Evolutionary conservation across 2,888 invertebrate genomes (phyloP).

Genomic region (Hemaris fuciformis): DNA sequence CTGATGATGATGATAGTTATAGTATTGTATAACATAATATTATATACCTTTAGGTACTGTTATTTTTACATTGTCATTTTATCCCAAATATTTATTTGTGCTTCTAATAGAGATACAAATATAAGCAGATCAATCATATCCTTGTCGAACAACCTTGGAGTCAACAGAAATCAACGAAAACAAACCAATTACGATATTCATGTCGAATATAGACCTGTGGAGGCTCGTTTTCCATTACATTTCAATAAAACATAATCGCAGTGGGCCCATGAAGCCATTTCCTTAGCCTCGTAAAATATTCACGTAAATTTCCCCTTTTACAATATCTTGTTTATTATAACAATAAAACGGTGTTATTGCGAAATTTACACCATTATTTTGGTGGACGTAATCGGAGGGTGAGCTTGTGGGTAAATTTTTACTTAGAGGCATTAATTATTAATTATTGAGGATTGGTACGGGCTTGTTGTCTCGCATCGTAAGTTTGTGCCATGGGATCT

Average conservation of each 20-base stretch:
- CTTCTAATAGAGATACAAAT: not conserved
- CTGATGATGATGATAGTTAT: no score
- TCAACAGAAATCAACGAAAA: not conserved
- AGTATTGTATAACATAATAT: no score
- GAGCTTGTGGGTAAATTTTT: not conserved
- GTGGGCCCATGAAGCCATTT: not conserved
- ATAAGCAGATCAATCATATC: not conserved
- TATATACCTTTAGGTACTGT: no score
- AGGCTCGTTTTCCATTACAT: not conserved
- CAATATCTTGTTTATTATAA: slow-evolving; percentile 17
- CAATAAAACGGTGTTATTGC: slow-evolving; percentile 14
- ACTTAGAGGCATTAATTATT: no score
- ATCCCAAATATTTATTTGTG: no score
- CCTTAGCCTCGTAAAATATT: not conserved
- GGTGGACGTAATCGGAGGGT: not conserved
- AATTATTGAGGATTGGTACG: no score
- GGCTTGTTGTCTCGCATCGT: no score
- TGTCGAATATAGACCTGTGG: not conserved
- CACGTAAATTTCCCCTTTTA: not conserved
- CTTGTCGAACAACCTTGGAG: not conserved
- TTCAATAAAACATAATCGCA: slow-evolving; percentile 3
- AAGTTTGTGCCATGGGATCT: no score
- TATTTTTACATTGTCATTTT: no score
- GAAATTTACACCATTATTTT: slow-evolving; percentile 7
- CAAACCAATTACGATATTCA: not conserved